Base-by-base conservation (phyloP, 1,140 invertebrate species). In the Papilio helenus region DNA sequence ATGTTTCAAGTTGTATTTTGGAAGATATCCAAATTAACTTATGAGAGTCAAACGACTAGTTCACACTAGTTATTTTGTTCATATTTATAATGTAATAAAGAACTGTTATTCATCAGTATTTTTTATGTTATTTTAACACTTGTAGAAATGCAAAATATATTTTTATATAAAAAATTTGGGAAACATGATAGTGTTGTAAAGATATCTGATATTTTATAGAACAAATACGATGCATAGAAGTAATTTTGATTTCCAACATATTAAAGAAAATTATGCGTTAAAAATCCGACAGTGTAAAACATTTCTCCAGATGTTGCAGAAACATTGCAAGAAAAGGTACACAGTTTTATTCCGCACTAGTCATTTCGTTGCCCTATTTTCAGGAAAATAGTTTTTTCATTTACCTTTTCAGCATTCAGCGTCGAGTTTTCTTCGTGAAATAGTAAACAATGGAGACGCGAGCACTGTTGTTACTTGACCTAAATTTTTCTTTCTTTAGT, bases 361-460 rank as follows among this genome's bases (percentile, higher is more conserved):
- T 68, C 61, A 68, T 68, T 68, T 68, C 61, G 61, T 68, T 68
- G 61, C 26, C 26, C 61, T 68, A 68, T 29, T 68, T 68, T 68
- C 16, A 68, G 26, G 23, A 29, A 26, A 61, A 61, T 5, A 34
- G 23, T 29, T 68, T 68, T 68, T 68, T 34, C 61, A 68, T 29
- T 68, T 68, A 68, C 61, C 61, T 68, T 68, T 68, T 68, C 61
- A 29, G 61, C 16, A 68, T 68, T 68, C 61, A 68, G 61, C 61
- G 26, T 10, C 14, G 26, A 68, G 61, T 68, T 68, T 68, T 29
- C 61, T 29, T 68, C 23, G 61, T 68, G 61, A 34, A 68, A 68
- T 29, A 68, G 61, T 68, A 29, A 68, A 68, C 61, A 68, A 68
- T 68, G 61, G 26, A 34, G 9, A 16, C 61, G 61, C 61, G 26